Conservation (phyloP, 1,140 invertebrate species). For the Cryptotermes secundus region DNA sequence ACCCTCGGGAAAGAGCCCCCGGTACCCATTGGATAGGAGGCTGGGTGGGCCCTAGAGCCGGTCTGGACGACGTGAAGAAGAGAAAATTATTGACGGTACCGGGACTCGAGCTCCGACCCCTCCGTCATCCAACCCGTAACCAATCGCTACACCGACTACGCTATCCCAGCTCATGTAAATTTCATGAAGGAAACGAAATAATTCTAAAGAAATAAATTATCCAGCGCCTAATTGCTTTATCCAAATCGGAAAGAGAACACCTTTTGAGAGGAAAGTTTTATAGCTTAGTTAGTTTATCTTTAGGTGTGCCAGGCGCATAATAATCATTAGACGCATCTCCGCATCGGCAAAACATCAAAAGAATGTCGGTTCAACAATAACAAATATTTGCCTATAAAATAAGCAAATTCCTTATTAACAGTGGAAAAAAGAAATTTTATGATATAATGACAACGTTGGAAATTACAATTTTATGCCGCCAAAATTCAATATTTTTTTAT, state of each 20-base stretch:
- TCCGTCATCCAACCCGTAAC: too few species aligned
- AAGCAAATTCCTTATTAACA: neutral
- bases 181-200: neutral
- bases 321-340: neutral
- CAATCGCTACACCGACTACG: too few species aligned
- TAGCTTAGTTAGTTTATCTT: neutral
- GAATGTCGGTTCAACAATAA: neutral
- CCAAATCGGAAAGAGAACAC: neutral
- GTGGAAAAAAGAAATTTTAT: neutral
- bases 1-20: too few species aligned
- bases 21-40: too few species aligned
- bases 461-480: neutral
- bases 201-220: neutral
- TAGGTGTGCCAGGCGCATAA: neutral
- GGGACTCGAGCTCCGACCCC: too few species aligned
- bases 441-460: neutral
- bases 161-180: too few species aligned
- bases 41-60: too few species aligned
- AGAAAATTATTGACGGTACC: too few species aligned
- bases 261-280: neutral
- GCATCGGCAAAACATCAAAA: constrained; percentile 16
- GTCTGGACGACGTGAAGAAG: too few species aligned
- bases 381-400: neutral
- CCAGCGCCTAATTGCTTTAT: neutral
- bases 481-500: neutral